phyloP scores from a whole-genome alignment of 2,888 invertebrate species.

The Eubasilissa splendida region DNA sequence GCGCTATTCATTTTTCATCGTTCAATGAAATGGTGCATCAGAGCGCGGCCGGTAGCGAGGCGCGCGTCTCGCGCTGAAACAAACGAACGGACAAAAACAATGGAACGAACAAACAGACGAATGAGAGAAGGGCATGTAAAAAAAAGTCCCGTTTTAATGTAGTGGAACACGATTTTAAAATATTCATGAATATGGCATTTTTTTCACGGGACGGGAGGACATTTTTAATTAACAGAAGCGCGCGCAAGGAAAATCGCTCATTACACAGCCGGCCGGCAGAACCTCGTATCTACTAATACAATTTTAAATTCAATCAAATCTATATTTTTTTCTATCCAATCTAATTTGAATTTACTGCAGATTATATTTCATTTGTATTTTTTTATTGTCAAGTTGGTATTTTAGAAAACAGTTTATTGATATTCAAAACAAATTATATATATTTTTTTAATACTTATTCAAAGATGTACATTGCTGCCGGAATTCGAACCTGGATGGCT shows the following conservation, averaged over 20 bases:
- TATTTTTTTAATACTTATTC: too few relatives aligned
- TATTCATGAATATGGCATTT: constrained; percentile 50
- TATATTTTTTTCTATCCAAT: not conserved
- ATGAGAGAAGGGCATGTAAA: constrained; percentile 24
- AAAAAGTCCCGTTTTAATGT: constrained; percentile 42
- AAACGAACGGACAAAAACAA: constrained; percentile 30
- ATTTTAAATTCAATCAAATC: not conserved
- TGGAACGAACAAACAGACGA: constrained; percentile 36
- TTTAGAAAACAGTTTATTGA: too few relatives aligned
- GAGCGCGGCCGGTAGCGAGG: too few relatives aligned
- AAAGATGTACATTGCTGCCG: too few relatives aligned
- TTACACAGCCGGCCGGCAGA: not conserved
- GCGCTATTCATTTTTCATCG: too few relatives aligned
- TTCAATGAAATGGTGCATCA: too few relatives aligned
- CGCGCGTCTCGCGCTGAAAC: constrained; percentile 1
- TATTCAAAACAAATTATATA: too few relatives aligned
- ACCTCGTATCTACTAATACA: constrained; percentile 7
- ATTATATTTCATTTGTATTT: too few relatives aligned
- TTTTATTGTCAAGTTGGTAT: too few relatives aligned
- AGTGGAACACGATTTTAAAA: constrained; percentile 50
- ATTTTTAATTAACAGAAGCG: constrained; percentile 52
- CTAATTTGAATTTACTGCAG: too few relatives aligned
- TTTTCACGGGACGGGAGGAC: constrained; percentile 39
- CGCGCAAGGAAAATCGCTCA: constrained; percentile 49
- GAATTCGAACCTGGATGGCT: too few relatives aligned